Evolutionary conservation across 2,113 vertebrate genomes (phyloP).

Genomic region (Calyptomena viridis): DNA sequence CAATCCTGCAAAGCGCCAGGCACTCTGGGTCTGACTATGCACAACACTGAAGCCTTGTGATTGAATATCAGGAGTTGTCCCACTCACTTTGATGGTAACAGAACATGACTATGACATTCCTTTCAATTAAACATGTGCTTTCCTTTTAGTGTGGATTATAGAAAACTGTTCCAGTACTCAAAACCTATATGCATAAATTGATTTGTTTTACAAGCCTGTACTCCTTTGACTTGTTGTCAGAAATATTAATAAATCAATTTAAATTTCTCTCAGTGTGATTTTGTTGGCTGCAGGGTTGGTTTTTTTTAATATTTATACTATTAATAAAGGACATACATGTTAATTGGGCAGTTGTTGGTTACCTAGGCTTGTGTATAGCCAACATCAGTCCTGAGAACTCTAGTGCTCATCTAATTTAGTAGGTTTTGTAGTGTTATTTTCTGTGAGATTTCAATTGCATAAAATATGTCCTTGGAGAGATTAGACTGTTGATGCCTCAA

Average conservation of each 20-base stretch:
- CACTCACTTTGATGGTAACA: not conserved
- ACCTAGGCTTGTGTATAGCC: not conserved
- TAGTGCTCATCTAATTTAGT: not conserved
- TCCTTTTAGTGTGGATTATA: not conserved
- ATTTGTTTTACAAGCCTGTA: not conserved
- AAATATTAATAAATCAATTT: not conserved
- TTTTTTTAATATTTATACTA: not conserved
- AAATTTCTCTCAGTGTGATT: not conserved
- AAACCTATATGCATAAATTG: not conserved
- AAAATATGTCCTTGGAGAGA: constrained; percentile 26
- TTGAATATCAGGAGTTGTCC: not conserved
- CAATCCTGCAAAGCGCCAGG: not conserved
- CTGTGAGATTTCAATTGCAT: not conserved
- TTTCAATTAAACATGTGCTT: not conserved
- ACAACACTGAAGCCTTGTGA: not conserved
- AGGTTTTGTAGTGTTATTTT: not conserved
- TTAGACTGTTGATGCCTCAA: constrained; percentile 7
- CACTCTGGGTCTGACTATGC: too few relatives aligned
- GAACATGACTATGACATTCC: not conserved
- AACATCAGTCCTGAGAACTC: not conserved
- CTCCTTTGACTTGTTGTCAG: not conserved
- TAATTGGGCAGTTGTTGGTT: not conserved
- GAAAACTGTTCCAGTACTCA: not conserved
- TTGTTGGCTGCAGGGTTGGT: not conserved
- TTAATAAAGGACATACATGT: not conserved